Conservation (phyloP, 2,797 vertebrate species). For the Phoxinus dragarum region DNA sequence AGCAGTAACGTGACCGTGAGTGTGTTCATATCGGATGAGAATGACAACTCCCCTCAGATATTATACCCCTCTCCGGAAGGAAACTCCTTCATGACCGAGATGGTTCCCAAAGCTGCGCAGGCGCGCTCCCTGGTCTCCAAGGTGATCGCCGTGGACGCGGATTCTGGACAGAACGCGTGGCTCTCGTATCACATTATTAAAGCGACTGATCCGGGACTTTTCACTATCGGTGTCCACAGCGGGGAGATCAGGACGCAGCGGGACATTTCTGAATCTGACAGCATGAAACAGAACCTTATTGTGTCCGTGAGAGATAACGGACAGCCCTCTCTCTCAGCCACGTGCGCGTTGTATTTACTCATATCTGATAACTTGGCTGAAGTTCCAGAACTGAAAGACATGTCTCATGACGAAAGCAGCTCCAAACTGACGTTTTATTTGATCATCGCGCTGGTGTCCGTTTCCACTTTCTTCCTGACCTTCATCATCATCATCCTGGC, state of each 20-base stretch:
- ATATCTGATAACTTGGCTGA: conserved; percentile 19
- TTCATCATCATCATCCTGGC: conserved; percentile 60
- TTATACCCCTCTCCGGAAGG: conserved; percentile 8
- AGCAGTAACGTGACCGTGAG: conserved; percentile 65
- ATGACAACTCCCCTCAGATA: conserved; percentile 12
- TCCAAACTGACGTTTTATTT: conserved; percentile 64
- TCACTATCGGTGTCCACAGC: conserved; percentile 19
- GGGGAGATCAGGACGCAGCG: conserved; percentile 21
- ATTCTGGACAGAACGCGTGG: neutral
- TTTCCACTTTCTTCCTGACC: conserved; percentile 65
- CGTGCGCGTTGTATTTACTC: conserved; percentile 6
- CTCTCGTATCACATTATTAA: conserved; percentile 16
- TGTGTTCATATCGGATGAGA: conserved; percentile 71
- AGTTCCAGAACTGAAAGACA: conserved; percentile 20
- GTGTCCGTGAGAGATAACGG: conserved; percentile 60
- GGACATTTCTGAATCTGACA: conserved; percentile 53
- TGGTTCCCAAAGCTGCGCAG: conserved; percentile 50
- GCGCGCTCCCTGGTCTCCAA: conserved; percentile 52
- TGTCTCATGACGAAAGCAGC: conserved; percentile 33
- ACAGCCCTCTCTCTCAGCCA: neutral
- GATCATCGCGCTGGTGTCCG: conserved; percentile 66
- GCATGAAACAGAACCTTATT: conserved; percentile 65
- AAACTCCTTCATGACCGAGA: conserved; percentile 54
- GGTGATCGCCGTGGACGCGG: conserved; percentile 34
- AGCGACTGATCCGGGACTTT: conserved; percentile 1